These are phyloP conservation scores for Nemopilema nomurai DNA, from an alignment of 30 jellyfish, hydroid and myxozoan genomes.

Conservation along the genomic window DNA sequence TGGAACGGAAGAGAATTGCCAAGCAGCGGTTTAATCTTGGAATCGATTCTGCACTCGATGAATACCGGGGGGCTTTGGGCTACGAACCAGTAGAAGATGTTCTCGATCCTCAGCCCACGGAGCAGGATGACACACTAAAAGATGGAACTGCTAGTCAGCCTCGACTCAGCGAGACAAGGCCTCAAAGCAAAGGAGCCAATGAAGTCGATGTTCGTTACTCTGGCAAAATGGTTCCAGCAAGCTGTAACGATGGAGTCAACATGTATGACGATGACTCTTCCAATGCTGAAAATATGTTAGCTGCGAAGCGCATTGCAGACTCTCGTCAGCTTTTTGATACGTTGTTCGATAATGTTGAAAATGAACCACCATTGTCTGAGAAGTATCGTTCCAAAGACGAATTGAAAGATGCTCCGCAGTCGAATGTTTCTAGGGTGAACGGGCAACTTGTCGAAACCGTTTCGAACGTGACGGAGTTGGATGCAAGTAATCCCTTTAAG, in stretches of 20 bases:
- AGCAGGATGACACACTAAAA: background rate
- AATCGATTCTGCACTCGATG: background rate
- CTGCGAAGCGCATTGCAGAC: background rate
- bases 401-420: background rate
- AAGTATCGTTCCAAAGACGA: background rate
- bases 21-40: slow-evolving; percentile 18
- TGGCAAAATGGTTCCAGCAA: slow-evolving; percentile 27
- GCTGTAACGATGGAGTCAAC: slow-evolving; percentile 39
- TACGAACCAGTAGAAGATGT: slow-evolving; percentile 10
- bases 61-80: slow-evolving; percentile 24
- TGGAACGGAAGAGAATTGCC: slow-evolving; percentile 38
- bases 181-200: background rate
- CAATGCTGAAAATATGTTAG: background rate
- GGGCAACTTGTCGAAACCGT: background rate
- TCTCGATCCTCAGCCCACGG: background rate
- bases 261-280: slow-evolving; percentile 29
- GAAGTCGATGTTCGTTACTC: background rate
- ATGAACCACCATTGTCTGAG: slow-evolving; percentile 3
- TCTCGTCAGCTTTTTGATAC: slow-evolving; percentile 7
- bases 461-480: background rate
- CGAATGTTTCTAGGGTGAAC: background rate
- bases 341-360: background rate
- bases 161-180: background rate
- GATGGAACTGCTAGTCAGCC: background rate
- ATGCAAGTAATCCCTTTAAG: background rate